Evolutionary conservation across 2,113 vertebrate genomes (phyloP).

Genomic region (Otis tarda): DNA sequence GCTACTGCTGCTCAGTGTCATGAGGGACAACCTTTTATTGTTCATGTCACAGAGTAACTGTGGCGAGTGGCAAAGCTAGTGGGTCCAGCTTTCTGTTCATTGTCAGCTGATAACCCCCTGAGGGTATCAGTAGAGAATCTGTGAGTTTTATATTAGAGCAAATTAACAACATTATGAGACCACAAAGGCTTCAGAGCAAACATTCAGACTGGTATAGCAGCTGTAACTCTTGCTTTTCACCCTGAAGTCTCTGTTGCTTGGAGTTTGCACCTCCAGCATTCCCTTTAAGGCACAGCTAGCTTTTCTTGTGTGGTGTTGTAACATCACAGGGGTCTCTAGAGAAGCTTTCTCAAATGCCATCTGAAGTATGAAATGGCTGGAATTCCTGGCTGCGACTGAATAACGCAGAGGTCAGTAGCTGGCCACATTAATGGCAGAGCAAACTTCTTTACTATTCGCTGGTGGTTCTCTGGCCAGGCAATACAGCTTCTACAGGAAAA

Average conservation of each 20-base stretch:
- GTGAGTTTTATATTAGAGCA: neutral
- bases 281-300: neutral
- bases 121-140: neutral
- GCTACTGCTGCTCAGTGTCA: fast-evolving
- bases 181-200: neutral
- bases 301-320: neutral
- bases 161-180: neutral
- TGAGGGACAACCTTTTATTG: neutral
- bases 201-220: neutral
- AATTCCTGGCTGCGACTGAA: neutral
- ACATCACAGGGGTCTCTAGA: neutral
- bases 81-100: neutral
- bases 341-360: neutral
- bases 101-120: neutral
- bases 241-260: neutral
- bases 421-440: neutral
- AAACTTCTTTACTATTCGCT: neutral
- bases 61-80: neutral
- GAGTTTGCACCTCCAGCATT: neutral
- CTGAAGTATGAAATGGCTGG: neutral
- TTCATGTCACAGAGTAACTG: neutral
- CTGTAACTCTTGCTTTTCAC: neutral
- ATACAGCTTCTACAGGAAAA: neutral
- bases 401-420: neutral
- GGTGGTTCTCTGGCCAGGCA: neutral